Evolutionary conservation across 2,797 vertebrate genomes (phyloP).

Genomic region (Pangasius macronema): DNA sequence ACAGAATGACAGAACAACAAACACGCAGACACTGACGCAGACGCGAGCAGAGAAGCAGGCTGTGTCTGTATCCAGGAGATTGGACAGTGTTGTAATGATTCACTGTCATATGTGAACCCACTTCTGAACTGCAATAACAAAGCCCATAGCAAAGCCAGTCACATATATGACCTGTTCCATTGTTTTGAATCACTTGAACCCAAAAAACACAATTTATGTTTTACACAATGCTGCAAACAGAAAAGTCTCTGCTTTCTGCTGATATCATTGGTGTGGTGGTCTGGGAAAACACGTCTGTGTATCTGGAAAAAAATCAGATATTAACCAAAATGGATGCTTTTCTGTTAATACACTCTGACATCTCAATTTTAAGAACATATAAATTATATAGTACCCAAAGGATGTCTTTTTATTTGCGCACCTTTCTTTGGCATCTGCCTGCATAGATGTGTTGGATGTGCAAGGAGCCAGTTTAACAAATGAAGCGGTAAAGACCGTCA

Average conservation of each 20-base stretch:
- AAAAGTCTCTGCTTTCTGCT: not conserved
- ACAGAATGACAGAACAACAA: conserved; percentile 16
- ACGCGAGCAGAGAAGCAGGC: not conserved
- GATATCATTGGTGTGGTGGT: not conserved
- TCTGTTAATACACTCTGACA: not conserved
- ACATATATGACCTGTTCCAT: not conserved
- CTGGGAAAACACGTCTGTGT: not conserved
- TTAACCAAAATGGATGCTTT: not conserved
- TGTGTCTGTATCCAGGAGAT: conserved; percentile 7
- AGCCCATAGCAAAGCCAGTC: not conserved
- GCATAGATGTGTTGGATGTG: not conserved
- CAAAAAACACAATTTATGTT: not conserved
- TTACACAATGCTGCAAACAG: not conserved
- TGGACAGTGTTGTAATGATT: conserved; percentile 3
- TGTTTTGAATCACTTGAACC: not conserved
- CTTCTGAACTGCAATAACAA: not conserved
- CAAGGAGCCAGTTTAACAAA: not conserved
- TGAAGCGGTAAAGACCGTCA: not conserved
- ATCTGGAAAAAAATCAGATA: not conserved
- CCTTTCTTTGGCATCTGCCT: not conserved
- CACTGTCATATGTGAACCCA: not conserved
- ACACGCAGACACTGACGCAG: not conserved
- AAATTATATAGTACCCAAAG: not conserved
- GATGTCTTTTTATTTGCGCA: not conserved
- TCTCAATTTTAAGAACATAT: too few species aligned